phyloP scores from a whole-genome alignment of 1,140 invertebrate genomes.

The Drosophila saltans region DNA sequence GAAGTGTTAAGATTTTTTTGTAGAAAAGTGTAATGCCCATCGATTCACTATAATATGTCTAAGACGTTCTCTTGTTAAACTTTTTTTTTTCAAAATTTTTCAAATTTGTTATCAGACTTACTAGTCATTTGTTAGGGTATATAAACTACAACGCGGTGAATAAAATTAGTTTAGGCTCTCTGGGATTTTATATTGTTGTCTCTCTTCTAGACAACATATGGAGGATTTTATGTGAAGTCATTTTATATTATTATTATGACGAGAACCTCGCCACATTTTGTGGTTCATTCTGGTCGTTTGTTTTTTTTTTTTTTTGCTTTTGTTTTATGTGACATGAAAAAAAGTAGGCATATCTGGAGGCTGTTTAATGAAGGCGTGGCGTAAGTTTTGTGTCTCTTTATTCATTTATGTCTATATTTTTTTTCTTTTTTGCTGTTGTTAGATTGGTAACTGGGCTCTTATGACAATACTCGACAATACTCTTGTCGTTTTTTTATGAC shows the following conservation, averaged over 20 bases:
- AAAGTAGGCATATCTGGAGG: background rate
- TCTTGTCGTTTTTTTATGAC: constrained; percentile 38
- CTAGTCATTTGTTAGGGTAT: background rate
- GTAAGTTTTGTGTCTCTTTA: constrained; percentile 49
- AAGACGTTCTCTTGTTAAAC: too few relatives aligned
- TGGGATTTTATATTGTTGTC: background rate
- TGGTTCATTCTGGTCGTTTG: constrained; percentile 13
- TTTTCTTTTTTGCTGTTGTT: background rate
- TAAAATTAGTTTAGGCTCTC: background rate
- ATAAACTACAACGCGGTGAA: background rate
- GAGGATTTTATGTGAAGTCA: constrained; percentile 59
- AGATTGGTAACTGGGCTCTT: constrained; percentile 26
- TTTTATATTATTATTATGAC: constrained; percentile 55
- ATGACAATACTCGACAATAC: constrained; percentile 15
- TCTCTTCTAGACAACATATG: constrained; percentile 48
- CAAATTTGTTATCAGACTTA: too few relatives aligned
- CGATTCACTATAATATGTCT: too few relatives aligned
- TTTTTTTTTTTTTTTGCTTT: constrained; percentile 28
- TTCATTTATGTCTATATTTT: constrained; percentile 22
- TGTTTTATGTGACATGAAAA: constrained; percentile 43
- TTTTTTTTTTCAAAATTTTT: background rate
- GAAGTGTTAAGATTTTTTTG: too few relatives aligned
- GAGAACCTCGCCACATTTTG: constrained; percentile 48
- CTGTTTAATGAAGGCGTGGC: constrained; percentile 29
- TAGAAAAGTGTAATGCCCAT: too few relatives aligned